A percentile compares a stretch with the other conserved stretches of the same genome.
Conservation (phyloP, 2,113 vertebrate genomes). For the Harpagus bidentatus region DNA sequence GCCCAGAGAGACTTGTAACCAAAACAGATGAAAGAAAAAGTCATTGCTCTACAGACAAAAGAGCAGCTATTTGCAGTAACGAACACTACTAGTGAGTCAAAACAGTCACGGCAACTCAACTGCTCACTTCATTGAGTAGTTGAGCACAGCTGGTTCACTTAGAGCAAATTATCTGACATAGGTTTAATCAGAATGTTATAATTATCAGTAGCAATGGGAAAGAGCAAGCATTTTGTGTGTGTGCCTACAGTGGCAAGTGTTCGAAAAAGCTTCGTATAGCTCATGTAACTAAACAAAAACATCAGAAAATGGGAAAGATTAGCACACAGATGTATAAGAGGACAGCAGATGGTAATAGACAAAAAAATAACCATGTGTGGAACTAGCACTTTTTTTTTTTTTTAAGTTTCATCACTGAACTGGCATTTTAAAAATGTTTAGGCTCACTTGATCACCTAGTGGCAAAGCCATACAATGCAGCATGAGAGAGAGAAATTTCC, state of each 20-base stretch:
- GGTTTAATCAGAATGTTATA: neutral
- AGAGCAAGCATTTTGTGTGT: neutral
- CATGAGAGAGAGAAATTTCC: neutral
- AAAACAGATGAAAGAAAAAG: neutral
- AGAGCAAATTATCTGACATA: neutral
- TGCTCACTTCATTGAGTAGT: neutral
- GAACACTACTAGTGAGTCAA: neutral
- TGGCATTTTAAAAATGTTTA: neutral
- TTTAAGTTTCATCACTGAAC: neutral
- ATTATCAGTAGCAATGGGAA: neutral
- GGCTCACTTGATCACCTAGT: neutral
- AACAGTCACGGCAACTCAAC: neutral
- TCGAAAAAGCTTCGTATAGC: neutral
- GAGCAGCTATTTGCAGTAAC: neutral
- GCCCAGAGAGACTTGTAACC: neutral
- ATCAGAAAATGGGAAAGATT: neutral
- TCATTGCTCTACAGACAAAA: neutral
- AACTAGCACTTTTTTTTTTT: neutral
- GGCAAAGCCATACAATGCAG: neutral
- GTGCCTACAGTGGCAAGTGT: neutral
- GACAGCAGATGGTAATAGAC: neutral
- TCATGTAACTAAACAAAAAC: neutral
- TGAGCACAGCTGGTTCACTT: neutral
- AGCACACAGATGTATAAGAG: neutral
- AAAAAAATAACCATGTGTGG: neutral